Conservation (phyloP, 2,888 invertebrate genomes). For the Caradrina clavipalpis region DNA sequence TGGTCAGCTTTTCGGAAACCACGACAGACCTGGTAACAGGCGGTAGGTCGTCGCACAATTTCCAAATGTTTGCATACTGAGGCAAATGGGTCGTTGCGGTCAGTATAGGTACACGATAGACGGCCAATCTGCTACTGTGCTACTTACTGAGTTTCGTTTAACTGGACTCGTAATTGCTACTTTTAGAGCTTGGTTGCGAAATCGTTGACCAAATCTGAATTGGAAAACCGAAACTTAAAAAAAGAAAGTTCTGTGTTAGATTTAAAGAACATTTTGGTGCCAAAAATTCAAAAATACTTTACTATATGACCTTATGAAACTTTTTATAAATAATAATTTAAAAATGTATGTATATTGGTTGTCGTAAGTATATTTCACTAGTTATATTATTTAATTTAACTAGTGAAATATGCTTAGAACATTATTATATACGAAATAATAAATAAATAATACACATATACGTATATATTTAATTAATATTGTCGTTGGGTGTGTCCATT, state of each 20-base stretch:
- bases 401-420: too few species aligned
- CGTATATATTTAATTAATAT: too few species aligned
- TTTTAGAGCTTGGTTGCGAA: constrained; percentile 1
- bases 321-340: too few species aligned
- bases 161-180: constrained; percentile 13
- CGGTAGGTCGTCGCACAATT: constrained; percentile 15
- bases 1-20: background rate
- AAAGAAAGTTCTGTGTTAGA: background rate
- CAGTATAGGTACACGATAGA: constrained; percentile 21
- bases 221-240: background rate
- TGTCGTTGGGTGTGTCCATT: too few species aligned
- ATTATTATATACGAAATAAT: too few species aligned
- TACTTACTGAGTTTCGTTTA: constrained; percentile 20
- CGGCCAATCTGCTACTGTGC: constrained; percentile 15
- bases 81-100: constrained; percentile 46
- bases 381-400: too few species aligned
- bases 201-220: background rate
- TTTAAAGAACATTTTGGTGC: too few species aligned
- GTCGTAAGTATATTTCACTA: too few species aligned
- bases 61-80: constrained; percentile 36
- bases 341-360: too few species aligned
- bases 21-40: background rate
- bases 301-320: too few species aligned
- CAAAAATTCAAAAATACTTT: too few species aligned
- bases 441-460: too few species aligned